phyloP scores from a whole-genome alignment of 2,113 vertebrate genomes.

The Sphaerodactylus townsendi region DNA sequence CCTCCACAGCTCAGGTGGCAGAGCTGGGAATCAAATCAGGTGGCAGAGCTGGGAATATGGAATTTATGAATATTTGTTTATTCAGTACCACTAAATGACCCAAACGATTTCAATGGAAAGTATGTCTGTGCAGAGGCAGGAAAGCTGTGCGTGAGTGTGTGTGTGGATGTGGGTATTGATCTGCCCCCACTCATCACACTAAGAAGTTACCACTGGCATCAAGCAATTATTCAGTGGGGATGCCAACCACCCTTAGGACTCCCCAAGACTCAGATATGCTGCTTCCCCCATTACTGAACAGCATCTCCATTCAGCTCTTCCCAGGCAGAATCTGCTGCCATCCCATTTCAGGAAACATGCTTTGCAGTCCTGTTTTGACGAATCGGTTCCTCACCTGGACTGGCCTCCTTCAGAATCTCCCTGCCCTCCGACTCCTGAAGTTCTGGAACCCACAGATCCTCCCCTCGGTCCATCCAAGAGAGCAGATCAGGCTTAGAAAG shows the following conservation, averaged over 20 bases:
- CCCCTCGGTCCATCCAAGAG: constrained; percentile 34
- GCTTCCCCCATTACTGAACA: background rate
- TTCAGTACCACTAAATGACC: too few relatives aligned
- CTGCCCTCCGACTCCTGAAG: background rate
- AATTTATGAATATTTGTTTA: too few relatives aligned
- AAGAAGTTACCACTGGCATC: background rate
- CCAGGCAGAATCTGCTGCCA: background rate
- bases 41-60: too few relatives aligned
- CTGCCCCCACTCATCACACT: too few relatives aligned
- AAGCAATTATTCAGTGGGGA: background rate
- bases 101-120: too few relatives aligned
- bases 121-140: too few relatives aligned
- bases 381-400: background rate
- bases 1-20: too few relatives aligned
- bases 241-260: background rate
- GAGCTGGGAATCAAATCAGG: too few relatives aligned
- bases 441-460: constrained; percentile 15
- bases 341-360: background rate
- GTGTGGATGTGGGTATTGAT: too few relatives aligned
- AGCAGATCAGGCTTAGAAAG: constrained; percentile 28
- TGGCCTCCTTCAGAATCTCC: background rate
- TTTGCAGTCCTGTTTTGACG: background rate
- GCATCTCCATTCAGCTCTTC: background rate
- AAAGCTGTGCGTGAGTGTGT: too few relatives aligned
- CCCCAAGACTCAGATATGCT: too few relatives aligned